These are phyloP conservation scores for Okamejei kenojei DNA, from an alignment of 2,797 vertebrate species.

Conservation along the genomic window DNA sequence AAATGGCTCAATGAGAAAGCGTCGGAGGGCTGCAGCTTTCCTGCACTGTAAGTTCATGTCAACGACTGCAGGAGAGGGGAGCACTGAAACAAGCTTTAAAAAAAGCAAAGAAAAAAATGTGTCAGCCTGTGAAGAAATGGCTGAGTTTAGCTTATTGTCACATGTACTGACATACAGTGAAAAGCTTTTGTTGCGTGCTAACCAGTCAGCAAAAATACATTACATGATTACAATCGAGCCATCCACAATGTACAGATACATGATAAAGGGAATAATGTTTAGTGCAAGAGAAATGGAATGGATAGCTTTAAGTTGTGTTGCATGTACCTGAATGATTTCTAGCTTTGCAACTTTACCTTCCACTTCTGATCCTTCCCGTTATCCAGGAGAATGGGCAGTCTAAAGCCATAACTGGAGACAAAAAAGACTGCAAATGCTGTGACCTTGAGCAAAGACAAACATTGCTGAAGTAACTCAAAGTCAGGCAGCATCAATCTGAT, in stretches of 20 bases:
- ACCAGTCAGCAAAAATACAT: no score
- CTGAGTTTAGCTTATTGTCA: no score
- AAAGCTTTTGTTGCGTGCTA: no score
- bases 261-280: no score
- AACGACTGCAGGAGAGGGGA: background rate
- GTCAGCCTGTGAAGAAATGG: background rate
- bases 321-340: background rate
- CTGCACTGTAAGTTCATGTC: background rate
- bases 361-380: background rate
- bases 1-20: background rate
- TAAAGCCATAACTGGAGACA: background rate
- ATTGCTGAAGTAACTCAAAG: no score
- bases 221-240: no score
- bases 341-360: background rate
- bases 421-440: no score
- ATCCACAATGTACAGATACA: no score
- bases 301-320: background rate
- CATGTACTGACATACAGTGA: no score
- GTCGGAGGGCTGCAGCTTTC: background rate
- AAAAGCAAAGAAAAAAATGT: no score
- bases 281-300: background rate
- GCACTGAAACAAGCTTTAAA: background rate
- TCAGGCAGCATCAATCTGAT: no score
- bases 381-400: background rate
- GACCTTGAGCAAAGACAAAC: no score